Base-by-base conservation (phyloP, 2,113 vertebrate genomes). In the Columbina picui region DNA sequence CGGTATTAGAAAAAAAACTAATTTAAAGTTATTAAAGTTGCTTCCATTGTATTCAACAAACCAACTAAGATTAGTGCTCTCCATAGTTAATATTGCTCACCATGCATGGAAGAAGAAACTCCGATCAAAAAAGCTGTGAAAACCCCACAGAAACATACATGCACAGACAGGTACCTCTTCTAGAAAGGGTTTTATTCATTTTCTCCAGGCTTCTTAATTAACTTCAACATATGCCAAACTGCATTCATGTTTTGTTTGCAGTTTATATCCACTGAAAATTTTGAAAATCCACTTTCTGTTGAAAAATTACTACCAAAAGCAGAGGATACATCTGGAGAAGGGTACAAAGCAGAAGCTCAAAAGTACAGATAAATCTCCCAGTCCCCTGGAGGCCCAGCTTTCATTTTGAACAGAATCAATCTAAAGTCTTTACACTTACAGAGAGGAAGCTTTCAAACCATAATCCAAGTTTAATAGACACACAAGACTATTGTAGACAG, bases 81-180 rank as follows among this genome's bases (percentile, higher is more conserved):
- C 16, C 53, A 32, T 12, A 60, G 21, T n/a, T 13, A 56, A 6
- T 38, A 49, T 6, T 39, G 19, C 41, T 55, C 7, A 83, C 21
- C 7, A 14, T 6, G 12, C 14, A 25, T 6, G 12, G 5, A 77
- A 67, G 41, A 43, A 69, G 17, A 47, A 81, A 55, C 18, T 3
- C 8, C 14, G 9, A 59, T 15, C 9, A 53, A 71, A 64, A 52
- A 12, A 39, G 17, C 14, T 49, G 38, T 9, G n/a, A 29, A 39
- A 60, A 0, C 7, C 2, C 6, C 36, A 30, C 9, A 52, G 27
- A 39, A 68, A 34, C 13, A 50, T 9, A 49, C 27, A n/a, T 4
- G 7, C 61, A 32, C 13, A 50, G 9, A 49, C n/a, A n/a, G 3
- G 7, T 9, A 18, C 22, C 17, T 75, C 45, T 69, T 59, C 50